Evolutionary conservation across 2,888 invertebrate genomes (phyloP).

Genomic region (Harmothoe impar): DNA sequence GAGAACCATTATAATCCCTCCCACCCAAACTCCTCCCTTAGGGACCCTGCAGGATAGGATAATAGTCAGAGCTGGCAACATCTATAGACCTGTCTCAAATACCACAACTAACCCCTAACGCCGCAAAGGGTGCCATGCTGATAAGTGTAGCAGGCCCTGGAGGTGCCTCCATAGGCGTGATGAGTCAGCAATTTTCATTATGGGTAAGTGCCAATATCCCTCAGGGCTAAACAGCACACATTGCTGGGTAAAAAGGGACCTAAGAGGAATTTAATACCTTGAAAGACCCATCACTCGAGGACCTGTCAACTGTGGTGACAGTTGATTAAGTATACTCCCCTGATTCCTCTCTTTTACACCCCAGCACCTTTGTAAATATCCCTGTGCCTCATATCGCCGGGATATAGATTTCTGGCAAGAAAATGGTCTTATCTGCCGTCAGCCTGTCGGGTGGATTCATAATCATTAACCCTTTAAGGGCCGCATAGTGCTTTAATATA

Average conservation of each 20-base stretch:
- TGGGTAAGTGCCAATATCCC: constrained; percentile 27
- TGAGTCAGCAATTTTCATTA: constrained; percentile 7
- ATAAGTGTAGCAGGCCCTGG: neutral
- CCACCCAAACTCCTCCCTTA: neutral
- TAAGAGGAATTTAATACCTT: neutral
- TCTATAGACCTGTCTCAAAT: neutral
- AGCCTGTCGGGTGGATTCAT: neutral
- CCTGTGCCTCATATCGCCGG: neutral
- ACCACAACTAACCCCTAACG: neutral
- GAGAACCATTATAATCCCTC: neutral
- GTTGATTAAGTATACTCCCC: constrained; percentile 37
- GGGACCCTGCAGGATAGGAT: neutral
- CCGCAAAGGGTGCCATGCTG: neutral
- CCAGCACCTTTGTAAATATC: neutral
- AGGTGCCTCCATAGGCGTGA: neutral
- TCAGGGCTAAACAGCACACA: neutral
- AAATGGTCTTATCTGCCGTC: neutral
- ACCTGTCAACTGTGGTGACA: neutral
- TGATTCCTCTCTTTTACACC: neutral
- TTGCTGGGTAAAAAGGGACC: constrained; percentile 3
- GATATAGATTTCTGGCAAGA: neutral
- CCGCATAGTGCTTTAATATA: no score
- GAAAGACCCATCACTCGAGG: neutral
- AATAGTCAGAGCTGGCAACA: neutral
- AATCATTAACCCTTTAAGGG: constrained; percentile 6